Evolutionary conservation across 2,797 vertebrate genomes (phyloP).

Genomic region (Malurus leucopterus): DNA sequence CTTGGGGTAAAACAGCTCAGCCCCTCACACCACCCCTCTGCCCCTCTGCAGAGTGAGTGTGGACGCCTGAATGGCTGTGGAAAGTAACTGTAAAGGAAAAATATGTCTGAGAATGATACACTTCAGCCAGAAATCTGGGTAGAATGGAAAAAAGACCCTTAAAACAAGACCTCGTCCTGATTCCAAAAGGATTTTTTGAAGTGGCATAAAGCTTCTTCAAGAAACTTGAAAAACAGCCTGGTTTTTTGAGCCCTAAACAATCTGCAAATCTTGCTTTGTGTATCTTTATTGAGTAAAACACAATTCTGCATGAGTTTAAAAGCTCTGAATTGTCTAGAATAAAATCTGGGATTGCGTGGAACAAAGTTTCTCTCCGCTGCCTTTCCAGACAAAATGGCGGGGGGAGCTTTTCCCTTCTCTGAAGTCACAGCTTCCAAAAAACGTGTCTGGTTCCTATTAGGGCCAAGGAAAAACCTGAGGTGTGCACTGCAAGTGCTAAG

Average conservation of each 20-base stretch:
- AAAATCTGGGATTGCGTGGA: background rate
- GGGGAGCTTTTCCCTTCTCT: constrained; percentile 29
- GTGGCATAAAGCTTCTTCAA: constrained; percentile 27
- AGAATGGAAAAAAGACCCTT: constrained; percentile 51
- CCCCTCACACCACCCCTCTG: background rate
- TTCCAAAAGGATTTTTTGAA: constrained; percentile 16
- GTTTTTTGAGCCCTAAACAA: background rate
- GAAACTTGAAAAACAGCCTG: constrained; percentile 6
- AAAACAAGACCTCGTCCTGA: constrained; percentile 32
- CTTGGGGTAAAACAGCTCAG: background rate
- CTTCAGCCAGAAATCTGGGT: constrained; percentile 31
- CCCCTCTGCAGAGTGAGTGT: background rate
- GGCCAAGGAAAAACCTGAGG: constrained; percentile 54
- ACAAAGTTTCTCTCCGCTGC: background rate
- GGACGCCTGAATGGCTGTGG: background rate
- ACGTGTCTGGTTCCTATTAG: constrained; percentile 62
- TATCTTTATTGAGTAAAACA: background rate
- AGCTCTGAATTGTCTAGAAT: background rate
- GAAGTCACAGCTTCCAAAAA: constrained; percentile 46
- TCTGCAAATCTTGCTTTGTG: background rate
- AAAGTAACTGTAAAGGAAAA: constrained; percentile 52
- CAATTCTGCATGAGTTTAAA: background rate
- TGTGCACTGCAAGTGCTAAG: constrained; percentile 64
- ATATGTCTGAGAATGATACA: background rate
- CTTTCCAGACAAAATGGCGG: constrained; percentile 32